phyloP scores from a whole-genome alignment of 2,888 invertebrate genomes.

The Lasioglossum calceatum region DNA sequence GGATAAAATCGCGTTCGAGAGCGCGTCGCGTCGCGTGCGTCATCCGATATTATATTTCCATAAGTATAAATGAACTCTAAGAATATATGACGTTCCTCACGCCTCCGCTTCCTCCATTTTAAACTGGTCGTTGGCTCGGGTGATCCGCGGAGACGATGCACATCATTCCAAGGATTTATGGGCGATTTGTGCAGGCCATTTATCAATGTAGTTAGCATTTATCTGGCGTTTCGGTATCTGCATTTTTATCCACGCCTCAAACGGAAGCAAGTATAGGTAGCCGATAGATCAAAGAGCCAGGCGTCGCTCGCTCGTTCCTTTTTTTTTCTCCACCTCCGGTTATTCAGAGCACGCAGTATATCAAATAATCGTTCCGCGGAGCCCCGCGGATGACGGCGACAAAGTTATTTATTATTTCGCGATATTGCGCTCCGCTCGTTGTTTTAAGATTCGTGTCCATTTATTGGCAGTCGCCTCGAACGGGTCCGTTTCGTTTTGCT shows the following conservation, averaged over 20 bases:
- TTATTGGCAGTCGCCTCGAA: slow-evolving; percentile 20
- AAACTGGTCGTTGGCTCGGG: slow-evolving; percentile 18
- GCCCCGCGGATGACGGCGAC: slow-evolving; percentile 11
- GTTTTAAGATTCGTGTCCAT: slow-evolving; percentile 44
- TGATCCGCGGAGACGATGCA: slow-evolving; percentile 31
- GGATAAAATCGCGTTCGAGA: neutral
- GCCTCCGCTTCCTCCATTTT: neutral
- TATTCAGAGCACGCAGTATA: slow-evolving; percentile 37
- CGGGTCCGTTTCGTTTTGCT: neutral
- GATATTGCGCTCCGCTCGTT: slow-evolving; percentile 26
- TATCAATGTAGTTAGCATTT: slow-evolving; percentile 54
- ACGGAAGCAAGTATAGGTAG: slow-evolving; percentile 42
- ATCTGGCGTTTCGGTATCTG: slow-evolving; percentile 56
- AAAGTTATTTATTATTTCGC: slow-evolving; percentile 48
- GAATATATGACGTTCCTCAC: neutral
- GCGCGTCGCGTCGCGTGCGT: neutral
- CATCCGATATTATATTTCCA: neutral
- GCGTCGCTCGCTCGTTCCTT: neutral
- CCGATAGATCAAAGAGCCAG: slow-evolving; percentile 40
- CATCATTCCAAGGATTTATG: slow-evolving; percentile 53
- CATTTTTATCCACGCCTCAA: slow-evolving; percentile 56
- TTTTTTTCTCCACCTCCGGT: neutral
- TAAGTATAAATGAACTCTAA: neutral
- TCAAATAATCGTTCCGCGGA: slow-evolving; percentile 31
- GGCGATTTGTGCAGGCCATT: slow-evolving; percentile 50